These are phyloP conservation scores for Telmatochromis sp. DNA, from an alignment of 2,113 vertebrate genomes.

Conservation along the genomic window DNA sequence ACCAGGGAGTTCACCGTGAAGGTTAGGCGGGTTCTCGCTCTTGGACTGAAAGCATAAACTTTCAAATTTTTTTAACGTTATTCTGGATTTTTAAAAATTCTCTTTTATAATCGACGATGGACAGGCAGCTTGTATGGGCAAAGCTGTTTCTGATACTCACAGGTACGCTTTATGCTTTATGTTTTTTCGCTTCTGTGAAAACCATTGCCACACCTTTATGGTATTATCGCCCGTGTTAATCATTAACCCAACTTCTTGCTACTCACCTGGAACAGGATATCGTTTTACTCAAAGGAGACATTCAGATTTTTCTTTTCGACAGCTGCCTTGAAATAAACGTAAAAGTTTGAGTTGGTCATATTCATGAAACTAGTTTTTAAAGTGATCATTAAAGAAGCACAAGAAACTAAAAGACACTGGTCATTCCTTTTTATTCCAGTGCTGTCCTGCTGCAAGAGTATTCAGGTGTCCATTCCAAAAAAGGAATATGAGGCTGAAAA, in stretches of 20 bases:
- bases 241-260: slow-evolving; percentile 19
- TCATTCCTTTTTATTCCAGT: slow-evolving; percentile 54
- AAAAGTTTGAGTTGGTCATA: background rate
- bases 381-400: background rate
- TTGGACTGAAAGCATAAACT: background rate
- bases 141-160: slow-evolving; percentile 38
- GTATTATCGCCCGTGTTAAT: slow-evolving; percentile 28
- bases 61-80: fast-evolving
- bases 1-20: slow-evolving; percentile 20
- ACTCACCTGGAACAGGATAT: background rate
- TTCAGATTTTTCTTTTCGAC: background rate
- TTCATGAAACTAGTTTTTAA: background rate
- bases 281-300: background rate
- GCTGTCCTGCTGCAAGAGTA: slow-evolving; percentile 44
- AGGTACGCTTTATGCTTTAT: slow-evolving; percentile 32
- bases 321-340: background rate
- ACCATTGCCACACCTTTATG: slow-evolving; percentile 36
- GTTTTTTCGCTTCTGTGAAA: background rate
- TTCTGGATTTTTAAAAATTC: background rate
- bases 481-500: slow-evolving; percentile 50
- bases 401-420: background rate
- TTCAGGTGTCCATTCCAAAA: slow-evolving; percentile 67
- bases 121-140: background rate
- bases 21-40: slow-evolving; percentile 19
- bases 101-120: background rate